A percentile compares a stretch with the other conserved stretches of the same genome.
Evolutionary conservation across 2,888 invertebrate species (phyloP).

Genomic region (Epicampocera succincta): DNA sequence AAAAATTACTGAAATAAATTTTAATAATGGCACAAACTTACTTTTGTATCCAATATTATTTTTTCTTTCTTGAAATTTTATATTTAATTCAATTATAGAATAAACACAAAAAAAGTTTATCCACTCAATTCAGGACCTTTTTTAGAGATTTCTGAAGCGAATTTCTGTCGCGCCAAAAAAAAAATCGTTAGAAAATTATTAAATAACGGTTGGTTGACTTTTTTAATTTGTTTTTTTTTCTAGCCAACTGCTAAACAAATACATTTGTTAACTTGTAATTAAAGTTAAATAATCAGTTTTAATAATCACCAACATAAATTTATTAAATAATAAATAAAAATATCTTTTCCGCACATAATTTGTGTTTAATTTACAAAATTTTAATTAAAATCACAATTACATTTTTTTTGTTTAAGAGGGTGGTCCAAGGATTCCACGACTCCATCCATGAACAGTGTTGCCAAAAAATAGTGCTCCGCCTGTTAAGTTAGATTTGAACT

Average conservation of each 20-base stretch:
- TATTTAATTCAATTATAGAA: constrained; percentile 9
- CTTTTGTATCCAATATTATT: too few species aligned
- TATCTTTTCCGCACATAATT: constrained; percentile 41
- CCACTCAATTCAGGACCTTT: constrained; percentile 10
- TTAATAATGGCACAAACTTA: too few species aligned
- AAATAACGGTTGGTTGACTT: constrained; percentile 10
- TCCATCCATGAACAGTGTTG: too few species aligned
- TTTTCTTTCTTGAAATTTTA: background rate
- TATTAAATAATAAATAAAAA: constrained; percentile 48
- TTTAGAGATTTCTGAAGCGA: constrained; percentile 8
- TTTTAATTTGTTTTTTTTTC: constrained; percentile 4
- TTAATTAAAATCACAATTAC: constrained; percentile 67
- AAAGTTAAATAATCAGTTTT: constrained; percentile 62
- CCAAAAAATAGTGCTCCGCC: too few species aligned
- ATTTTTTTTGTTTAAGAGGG: constrained; percentile 24
- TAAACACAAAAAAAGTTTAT: constrained; percentile 3
- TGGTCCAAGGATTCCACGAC: background rate
- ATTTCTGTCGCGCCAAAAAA: background rate
- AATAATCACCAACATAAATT: constrained; percentile 55
- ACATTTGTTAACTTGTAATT: constrained; percentile 61
- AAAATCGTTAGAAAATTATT: constrained; percentile 1
- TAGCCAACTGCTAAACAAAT: constrained; percentile 12
- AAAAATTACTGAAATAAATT: too few species aligned
- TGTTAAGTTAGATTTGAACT: too few species aligned
- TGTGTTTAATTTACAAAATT: constrained; percentile 66